Percentiles rank a stretch among this genome's conserved stretches.
These are phyloP conservation scores for Temnothorax rugatulus DNA, from an alignment of 2,888 invertebrate genomes.

Conservation along the genomic window DNA sequence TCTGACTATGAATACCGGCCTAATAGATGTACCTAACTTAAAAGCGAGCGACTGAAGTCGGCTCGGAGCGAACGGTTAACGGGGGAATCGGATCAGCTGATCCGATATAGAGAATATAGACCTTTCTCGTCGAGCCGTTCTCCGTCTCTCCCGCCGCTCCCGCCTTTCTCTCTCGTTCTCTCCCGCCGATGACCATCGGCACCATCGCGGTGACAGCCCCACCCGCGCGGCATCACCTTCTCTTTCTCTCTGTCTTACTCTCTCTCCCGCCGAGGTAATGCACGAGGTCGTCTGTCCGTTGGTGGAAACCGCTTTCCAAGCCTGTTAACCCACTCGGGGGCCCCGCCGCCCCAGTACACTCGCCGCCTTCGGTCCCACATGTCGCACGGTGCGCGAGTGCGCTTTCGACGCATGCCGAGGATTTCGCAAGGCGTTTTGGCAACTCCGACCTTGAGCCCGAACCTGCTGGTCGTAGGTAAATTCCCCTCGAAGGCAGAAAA, in stretches of 20 bases:
- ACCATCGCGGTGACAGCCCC: constrained; percentile 51
- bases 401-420: constrained; percentile 10
- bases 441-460: constrained; percentile 53
- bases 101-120: no score
- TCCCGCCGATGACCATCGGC: constrained; percentile 35
- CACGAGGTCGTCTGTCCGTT: constrained; percentile 36
- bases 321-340: constrained; percentile 85
- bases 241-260: constrained; percentile 56
- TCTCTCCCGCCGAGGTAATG: constrained; percentile 53
- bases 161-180: constrained; percentile 27
- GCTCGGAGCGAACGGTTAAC: background rate
- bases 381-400: constrained; percentile 54
- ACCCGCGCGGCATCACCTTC: constrained; percentile 45
- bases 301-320: constrained; percentile 74
- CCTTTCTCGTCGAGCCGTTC: constrained; percentile 36
- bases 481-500: background rate
- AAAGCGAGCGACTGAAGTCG: background rate
- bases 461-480: constrained; percentile 10
- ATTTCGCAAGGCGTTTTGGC: constrained; percentile 50
- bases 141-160: constrained; percentile 4
- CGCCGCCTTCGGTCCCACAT: constrained; percentile 72
- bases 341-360: constrained; percentile 78
- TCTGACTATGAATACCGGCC: no score
- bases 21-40: background rate
- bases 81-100: constrained; percentile 60